Conservation (phyloP, 2,113 vertebrate species). For the Herpetotheres cachinnans region DNA sequence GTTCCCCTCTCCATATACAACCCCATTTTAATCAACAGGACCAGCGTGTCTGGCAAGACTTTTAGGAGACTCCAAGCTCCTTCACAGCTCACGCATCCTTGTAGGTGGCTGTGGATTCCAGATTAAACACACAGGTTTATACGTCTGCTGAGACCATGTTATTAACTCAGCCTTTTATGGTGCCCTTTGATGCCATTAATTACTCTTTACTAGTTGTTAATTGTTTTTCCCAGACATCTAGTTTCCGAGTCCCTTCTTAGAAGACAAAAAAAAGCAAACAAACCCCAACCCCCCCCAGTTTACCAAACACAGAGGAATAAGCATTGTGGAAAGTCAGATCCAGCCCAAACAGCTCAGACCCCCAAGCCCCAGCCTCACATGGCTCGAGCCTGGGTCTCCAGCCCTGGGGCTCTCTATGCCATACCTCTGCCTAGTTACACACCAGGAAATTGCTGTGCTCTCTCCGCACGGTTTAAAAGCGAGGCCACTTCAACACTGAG, state of each 20-base stretch:
- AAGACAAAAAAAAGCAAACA: not conserved
- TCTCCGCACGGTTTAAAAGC: not conserved
- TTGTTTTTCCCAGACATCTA: conserved; percentile 45
- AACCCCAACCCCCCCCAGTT: not conserved
- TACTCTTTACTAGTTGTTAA: conserved; percentile 68
- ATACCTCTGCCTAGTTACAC: not conserved
- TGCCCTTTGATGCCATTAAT: conserved; percentile 60
- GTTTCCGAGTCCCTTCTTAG: not conserved
- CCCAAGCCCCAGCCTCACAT: not conserved
- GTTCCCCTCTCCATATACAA: conserved; percentile 16
- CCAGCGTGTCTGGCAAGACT: not conserved
- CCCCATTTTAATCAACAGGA: conserved; percentile 19
- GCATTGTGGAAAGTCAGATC: not conserved
- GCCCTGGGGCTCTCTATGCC: not conserved
- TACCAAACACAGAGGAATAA: not conserved
- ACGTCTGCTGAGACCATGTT: conserved; percentile 10
- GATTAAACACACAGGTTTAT: conserved; percentile 45
- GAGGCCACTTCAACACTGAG: not conserved
- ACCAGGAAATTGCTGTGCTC: not conserved
- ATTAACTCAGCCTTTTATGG: conserved; percentile 66
- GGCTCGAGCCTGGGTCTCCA: not conserved
- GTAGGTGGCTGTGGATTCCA: not conserved
- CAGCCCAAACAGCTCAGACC: not conserved
- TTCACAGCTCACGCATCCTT: not conserved
- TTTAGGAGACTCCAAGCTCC: conserved; percentile 24